These are phyloP conservation scores for Ophion ellenae DNA, from an alignment of 2,888 invertebrate genomes.

Conservation along the genomic window DNA sequence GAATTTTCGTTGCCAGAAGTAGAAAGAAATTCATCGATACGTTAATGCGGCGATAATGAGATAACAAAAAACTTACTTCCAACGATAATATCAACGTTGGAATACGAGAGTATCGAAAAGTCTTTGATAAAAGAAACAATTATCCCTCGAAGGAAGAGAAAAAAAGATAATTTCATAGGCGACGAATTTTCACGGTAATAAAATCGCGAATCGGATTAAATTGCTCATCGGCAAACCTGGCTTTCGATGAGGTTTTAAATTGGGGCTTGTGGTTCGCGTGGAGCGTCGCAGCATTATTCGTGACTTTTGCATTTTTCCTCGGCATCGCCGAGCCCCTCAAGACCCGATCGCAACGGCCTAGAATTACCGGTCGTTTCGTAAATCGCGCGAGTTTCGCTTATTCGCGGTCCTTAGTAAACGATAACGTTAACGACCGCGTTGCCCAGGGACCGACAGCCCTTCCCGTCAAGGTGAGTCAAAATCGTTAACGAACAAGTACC, in stretches of 20 bases:
- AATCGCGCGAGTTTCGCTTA: slow-evolving; percentile 66
- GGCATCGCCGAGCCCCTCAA: slow-evolving; percentile 77
- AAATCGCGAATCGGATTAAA: slow-evolving; percentile 8
- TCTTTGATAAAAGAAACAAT: neutral
- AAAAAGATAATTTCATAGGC: neutral
- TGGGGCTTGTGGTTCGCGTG: slow-evolving; percentile 80
- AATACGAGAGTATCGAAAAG: neutral
- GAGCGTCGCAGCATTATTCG: slow-evolving; percentile 74
- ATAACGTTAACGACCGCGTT: slow-evolving; percentile 49
- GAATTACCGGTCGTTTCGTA: slow-evolving; percentile 46
- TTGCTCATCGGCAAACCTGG: slow-evolving; percentile 74
- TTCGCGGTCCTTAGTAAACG: slow-evolving; percentile 61
- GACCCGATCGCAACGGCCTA: slow-evolving; percentile 60
- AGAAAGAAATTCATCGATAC: neutral
- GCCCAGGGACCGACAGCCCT: slow-evolving; percentile 67
- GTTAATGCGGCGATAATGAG: too few species aligned
- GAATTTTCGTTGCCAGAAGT: neutral
- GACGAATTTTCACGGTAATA: slow-evolving; percentile 2
- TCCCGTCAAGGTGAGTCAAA: slow-evolving; percentile 75
- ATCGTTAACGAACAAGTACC: slow-evolving; percentile 25
- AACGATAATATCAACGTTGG: neutral
- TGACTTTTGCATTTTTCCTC: slow-evolving; percentile 77
- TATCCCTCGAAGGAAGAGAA: neutral
- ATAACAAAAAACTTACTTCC: neutral
- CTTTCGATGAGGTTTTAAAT: slow-evolving; percentile 77